Evolutionary conservation across 2,113 vertebrate genomes (phyloP).

Genomic region (Sterna hirundo): DNA sequence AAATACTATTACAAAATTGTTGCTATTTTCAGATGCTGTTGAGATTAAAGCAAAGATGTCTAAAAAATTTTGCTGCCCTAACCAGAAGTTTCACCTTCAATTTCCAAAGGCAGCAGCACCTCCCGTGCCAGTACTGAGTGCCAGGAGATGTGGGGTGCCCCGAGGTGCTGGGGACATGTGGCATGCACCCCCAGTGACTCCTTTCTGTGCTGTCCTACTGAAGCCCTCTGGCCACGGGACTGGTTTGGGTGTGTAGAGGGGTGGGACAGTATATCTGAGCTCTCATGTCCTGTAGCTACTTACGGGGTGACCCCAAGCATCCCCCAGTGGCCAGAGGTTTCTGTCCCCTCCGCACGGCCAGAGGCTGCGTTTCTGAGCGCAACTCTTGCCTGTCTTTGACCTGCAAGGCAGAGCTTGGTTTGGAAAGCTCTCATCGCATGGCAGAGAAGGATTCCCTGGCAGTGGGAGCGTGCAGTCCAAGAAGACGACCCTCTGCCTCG

Average conservation of each 20-base stretch:
- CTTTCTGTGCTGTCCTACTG: not conserved
- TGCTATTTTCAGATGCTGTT: not conserved
- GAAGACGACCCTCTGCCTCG: not conserved
- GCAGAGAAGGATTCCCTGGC: not conserved
- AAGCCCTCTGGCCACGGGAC: accelerated
- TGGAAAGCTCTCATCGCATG: not conserved
- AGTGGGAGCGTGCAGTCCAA: accelerated
- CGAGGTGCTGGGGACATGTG: accelerated
- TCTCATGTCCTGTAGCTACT: not conserved
- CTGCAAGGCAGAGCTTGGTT: not conserved
- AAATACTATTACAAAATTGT: not conserved
- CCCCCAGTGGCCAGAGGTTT: accelerated
- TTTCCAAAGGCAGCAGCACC: not conserved
- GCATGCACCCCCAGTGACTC: not conserved
- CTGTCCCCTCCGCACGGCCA: not conserved
- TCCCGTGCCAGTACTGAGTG: not conserved
- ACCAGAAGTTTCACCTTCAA: not conserved
- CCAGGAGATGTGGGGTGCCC: not conserved
- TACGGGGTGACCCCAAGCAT: not conserved
- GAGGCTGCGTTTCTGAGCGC: not conserved
- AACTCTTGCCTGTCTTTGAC: not conserved
- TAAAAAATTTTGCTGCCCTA: not conserved
- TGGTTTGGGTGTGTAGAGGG: not conserved
- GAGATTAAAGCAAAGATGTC: not conserved
- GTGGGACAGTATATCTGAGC: not conserved